phyloP scores from a whole-genome alignment of 2,797 vertebrate genomes.

The Acomys russatus region DNA sequence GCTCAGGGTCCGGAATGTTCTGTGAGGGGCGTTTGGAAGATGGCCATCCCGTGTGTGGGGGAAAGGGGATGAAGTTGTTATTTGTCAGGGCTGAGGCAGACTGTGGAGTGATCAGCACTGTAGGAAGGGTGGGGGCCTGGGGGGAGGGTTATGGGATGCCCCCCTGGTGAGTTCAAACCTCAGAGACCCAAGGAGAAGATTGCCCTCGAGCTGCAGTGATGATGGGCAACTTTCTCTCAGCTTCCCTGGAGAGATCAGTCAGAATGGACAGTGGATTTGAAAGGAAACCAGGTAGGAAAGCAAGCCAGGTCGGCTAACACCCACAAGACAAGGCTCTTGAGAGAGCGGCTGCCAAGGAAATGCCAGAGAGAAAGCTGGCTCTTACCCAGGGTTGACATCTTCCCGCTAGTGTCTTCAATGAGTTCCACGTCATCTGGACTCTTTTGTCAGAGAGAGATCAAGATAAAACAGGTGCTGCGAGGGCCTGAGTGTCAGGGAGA shows the following conservation, averaged over 20 bases:
- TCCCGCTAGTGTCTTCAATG: slow-evolving; percentile 11
- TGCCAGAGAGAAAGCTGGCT: background rate
- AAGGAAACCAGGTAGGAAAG: slow-evolving; percentile 19
- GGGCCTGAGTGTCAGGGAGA: slow-evolving; percentile 21
- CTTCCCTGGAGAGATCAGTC: background rate
- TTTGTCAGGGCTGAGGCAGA: background rate
- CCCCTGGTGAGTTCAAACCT: too few species aligned
- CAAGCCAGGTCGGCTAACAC: background rate
- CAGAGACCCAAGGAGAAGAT: background rate
- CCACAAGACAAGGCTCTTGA: background rate
- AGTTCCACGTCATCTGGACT: slow-evolving; percentile 64
- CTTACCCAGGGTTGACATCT: slow-evolving; percentile 77
- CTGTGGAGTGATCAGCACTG: background rate
- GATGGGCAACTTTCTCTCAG: background rate
- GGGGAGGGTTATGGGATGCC: background rate
- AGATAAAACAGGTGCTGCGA: slow-evolving; percentile 8
- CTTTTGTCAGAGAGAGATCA: slow-evolving; percentile 45
- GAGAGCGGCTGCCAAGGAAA: background rate
- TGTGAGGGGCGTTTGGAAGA: background rate
- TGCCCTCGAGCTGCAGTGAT: background rate
- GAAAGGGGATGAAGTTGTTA: background rate
- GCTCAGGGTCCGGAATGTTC: background rate
- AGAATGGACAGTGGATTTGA: background rate
- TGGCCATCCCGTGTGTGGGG: background rate
- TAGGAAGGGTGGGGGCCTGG: background rate